Base-by-base conservation (phyloP, 2,113 vertebrate genomes). In the Paramormyrops kingsleyae region DNA sequence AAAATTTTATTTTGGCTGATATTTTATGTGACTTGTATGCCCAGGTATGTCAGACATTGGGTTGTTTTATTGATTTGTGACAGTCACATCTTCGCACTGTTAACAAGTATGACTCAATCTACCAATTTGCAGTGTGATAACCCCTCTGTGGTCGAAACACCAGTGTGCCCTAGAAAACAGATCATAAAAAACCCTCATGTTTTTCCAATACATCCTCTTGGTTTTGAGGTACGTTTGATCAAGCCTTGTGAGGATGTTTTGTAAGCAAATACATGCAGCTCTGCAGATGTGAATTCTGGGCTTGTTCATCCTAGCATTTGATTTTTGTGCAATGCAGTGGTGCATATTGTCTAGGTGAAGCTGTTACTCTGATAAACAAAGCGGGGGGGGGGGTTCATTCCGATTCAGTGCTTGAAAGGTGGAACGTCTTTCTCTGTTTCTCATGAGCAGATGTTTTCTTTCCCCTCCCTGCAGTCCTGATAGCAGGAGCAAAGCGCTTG, bases 401-500 rank as follows among this genome's bases (percentile, higher is more conserved):
- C 31, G 66, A 46, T 19, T 84, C 56, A 7, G 27, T 70, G 66
- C 19, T 44, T n/a, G 83, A 12, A 86, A n/a, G 44, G 52, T 83
- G 88, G 46, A 31, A 1, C 12, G 53, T 89, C 52, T 46, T 62
- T 84, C 13, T 56, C 88, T 90, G 89, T 86, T 44, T 90, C 92
- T 93, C 90, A 90, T 92, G 90, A 92, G 92, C 92, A 95, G 93
- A 92, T 92, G 90, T 92, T 90, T 92, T 94, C 92, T 94, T 19
- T 46, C 85, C 85, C 85, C 92, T 94, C 92, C 93, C 94, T 91
- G 91, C 91, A 93, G 92, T 90, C 89, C 91, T 94, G 94, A 91
- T 90, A 94, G 93, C 93, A 92, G 95, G 94, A 95, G 95, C 93
- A 92, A 93, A 93, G 70, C 89, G 91, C 89, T 91, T 94, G 93